Evolutionary conservation across 2,113 vertebrate genomes (phyloP).

Genomic region (Paradoxurus hermaphroditus): DNA sequence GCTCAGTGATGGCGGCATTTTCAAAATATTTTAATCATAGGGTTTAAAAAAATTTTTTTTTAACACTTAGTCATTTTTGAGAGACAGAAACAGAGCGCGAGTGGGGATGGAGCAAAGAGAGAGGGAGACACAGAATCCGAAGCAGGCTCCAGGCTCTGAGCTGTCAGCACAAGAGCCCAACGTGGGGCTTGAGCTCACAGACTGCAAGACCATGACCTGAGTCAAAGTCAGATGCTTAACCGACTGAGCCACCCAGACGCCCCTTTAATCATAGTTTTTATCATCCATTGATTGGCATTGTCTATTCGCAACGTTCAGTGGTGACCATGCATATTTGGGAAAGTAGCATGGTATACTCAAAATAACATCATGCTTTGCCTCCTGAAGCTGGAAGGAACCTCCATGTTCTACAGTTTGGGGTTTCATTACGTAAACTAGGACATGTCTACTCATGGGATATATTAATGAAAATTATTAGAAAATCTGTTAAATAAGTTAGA

Average conservation of each 20-base stretch:
- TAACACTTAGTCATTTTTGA: no score
- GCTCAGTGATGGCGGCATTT: not conserved
- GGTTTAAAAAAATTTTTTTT: not conserved
- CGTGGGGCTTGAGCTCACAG: no score
- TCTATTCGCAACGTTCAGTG: not conserved
- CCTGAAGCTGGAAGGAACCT: not conserved
- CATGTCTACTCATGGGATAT: not conserved
- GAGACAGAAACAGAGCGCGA: no score
- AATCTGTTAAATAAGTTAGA: constrained; percentile 1
- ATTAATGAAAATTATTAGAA: constrained; percentile 24
- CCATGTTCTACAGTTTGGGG: not conserved
- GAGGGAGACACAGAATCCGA: no score
- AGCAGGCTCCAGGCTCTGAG: no score
- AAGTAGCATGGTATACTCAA: not conserved
- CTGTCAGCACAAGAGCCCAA: no score
- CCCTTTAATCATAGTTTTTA: not conserved
- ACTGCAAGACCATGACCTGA: no score
- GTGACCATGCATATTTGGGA: not conserved
- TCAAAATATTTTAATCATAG: not conserved
- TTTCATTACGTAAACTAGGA: not conserved
- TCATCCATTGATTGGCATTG: not conserved
- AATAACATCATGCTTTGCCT: not conserved
- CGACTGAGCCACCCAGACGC: no score
- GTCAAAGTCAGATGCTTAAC: no score
- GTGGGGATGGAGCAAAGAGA: no score